phyloP scores from a whole-genome alignment of 37 sponge, comb jelly and placozoan species.

The Hormiphora californensis region DNA sequence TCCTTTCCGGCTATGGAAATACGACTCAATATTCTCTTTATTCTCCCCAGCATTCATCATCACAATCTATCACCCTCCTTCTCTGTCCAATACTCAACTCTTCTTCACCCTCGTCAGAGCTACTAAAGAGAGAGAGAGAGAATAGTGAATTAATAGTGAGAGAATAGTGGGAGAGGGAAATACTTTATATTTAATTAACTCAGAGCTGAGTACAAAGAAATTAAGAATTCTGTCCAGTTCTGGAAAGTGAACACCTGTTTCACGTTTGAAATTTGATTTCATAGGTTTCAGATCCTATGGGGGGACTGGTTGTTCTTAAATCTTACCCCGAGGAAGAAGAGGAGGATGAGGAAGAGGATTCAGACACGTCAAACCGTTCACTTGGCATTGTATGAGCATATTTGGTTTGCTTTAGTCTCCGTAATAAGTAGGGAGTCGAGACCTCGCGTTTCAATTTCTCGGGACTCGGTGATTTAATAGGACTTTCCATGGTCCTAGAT shows the following conservation, averaged over 20 bases:
- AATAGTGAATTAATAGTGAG: too few species aligned
- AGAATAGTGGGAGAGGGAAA: too few species aligned
- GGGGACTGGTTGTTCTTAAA: too few species aligned
- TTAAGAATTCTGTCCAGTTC: too few species aligned
- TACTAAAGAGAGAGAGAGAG: not conserved
- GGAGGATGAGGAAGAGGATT: not conserved
- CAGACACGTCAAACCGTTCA: slow-evolving; percentile 4
- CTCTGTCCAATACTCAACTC: slow-evolving; percentile 51
- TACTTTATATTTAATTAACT: too few species aligned
- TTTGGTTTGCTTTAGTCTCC: slow-evolving; percentile 42
- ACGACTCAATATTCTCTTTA: slow-evolving; percentile 52
- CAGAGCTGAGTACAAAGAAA: too few species aligned
- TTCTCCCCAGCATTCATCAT: too few species aligned
- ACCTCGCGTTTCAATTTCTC: slow-evolving; percentile 51
- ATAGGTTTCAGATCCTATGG: too few species aligned
- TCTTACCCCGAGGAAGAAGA: not conserved
- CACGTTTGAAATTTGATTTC: too few species aligned
- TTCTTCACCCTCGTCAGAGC: not conserved
- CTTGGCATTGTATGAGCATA: slow-evolving; percentile 26
- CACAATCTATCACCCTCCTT: too few species aligned
- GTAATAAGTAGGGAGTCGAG: slow-evolving; percentile 26
- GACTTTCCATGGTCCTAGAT: too few species aligned
- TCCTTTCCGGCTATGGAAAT: not conserved
- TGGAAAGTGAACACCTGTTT: too few species aligned
- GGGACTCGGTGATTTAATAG: slow-evolving; percentile 3